Evolutionary conservation across 2,888 invertebrate genomes (phyloP).

Genomic region (Netelia inedita): DNA sequence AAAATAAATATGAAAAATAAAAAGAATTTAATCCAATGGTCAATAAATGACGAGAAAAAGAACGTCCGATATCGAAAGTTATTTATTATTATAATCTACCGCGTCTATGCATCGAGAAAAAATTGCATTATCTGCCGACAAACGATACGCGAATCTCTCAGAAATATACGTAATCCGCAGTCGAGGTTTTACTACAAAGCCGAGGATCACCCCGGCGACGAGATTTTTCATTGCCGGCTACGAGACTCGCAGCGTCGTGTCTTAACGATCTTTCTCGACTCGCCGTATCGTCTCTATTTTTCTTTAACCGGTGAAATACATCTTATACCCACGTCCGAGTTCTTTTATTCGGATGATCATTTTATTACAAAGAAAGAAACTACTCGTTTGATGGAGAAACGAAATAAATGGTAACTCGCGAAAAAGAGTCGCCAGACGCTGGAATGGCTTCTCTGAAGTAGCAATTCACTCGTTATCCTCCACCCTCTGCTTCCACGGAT

Average conservation of each 20-base stretch:
- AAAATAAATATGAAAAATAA: not conserved
- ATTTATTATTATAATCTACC: slow-evolving; percentile 51
- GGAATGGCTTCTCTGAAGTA: not conserved
- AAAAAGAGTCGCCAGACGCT: not conserved
- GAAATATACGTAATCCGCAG: slow-evolving; percentile 9
- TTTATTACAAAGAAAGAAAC: not conserved
- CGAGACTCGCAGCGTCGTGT: slow-evolving; percentile 30
- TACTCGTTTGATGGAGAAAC: not conserved
- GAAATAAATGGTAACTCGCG: slow-evolving; percentile 1
- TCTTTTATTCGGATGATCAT: slow-evolving; percentile 6
- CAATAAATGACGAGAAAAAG: slow-evolving; percentile 22
- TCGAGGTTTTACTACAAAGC: slow-evolving; percentile 25
- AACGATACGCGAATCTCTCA: slow-evolving; percentile 31
- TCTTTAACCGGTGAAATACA: not conserved
- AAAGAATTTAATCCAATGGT: not conserved
- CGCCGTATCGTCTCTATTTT: not conserved
- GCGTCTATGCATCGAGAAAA: slow-evolving; percentile 2
- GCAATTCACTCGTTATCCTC: not conserved
- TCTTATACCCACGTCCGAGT: not conserved
- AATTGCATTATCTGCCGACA: slow-evolving; percentile 34
- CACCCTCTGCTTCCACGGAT: not conserved
- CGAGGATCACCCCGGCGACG: slow-evolving; percentile 23
- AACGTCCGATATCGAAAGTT: slow-evolving; percentile 21
- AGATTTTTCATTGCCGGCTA: slow-evolving; percentile 51
- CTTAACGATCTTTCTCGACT: slow-evolving; percentile 8